These are phyloP conservation scores for Gallinago jamesoni DNA, from an alignment of 2,113 vertebrate genomes.

Conservation along the genomic window DNA sequence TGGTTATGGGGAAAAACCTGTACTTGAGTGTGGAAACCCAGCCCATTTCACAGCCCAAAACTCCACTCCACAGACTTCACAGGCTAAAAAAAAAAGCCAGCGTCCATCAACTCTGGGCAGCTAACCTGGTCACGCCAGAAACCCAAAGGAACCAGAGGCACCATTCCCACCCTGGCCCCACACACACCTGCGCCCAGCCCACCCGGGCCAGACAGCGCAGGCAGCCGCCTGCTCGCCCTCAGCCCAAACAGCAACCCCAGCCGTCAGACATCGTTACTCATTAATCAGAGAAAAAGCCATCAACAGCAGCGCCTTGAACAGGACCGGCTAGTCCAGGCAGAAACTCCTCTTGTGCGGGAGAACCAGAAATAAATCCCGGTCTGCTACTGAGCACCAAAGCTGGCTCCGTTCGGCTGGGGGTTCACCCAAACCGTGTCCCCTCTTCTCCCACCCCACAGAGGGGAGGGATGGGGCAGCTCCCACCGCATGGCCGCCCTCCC, in stretches of 20 bases:
- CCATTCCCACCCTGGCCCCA: accelerated
- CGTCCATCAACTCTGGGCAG: not conserved
- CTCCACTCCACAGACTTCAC: not conserved
- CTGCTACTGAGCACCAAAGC: accelerated
- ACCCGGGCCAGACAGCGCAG: not conserved
- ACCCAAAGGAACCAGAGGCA: accelerated
- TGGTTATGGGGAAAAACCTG: accelerated
- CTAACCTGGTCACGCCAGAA: not conserved
- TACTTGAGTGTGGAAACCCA: not conserved
- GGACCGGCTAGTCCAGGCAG: not conserved
- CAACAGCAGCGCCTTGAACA: not conserved
- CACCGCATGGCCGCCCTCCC: not conserved
- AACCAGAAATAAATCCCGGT: not conserved
- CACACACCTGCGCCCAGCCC: not conserved
- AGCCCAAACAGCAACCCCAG: not conserved
- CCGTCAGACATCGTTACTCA: not conserved
- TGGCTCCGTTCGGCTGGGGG: accelerated
- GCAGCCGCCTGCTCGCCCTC: not conserved
- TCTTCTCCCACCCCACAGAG: not conserved
- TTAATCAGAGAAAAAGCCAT: not conserved
- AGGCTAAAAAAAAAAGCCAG: not conserved
- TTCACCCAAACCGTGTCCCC: not conserved
- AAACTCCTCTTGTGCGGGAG: not conserved
- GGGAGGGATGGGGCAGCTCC: not conserved
- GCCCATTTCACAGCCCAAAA: not conserved